Base-by-base conservation (phyloP, 2,888 invertebrate species). In the Agrochola litura region DNA sequence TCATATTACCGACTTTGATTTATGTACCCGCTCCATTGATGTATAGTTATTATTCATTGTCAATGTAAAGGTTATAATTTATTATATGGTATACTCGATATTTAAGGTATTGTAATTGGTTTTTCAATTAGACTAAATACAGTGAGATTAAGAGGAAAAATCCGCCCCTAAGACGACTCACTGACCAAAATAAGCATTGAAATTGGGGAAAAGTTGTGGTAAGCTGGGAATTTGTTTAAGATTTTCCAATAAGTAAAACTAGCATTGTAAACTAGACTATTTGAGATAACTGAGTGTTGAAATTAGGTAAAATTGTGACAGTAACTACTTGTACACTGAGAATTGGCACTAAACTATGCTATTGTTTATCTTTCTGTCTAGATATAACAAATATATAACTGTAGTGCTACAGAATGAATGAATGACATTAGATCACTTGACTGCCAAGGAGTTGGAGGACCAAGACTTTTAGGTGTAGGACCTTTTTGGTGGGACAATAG, bases 11-110 rank as follows among this genome's bases (percentile, higher is more conserved):
- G 16, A 43, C 0, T 16, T 76, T 52, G 56, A 61, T 70, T 56
- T 61, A 75, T n/a, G 37, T 58, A 70, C 10, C 0, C 0, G 14
- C 61, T 70, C 37, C n/a, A n/a, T n/a, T n/a, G n/a, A n/a, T n/a
- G n/a, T n/a, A 76, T 30, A 66, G 56, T 76, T 67, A 81, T 56
- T 81, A 76, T 76, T 81, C 81, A 81, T 67, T 76, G 81, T 70
- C 70, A 81, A 76, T 81, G 43, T 61, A 70, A 56, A 75, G n/a
- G 65, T 63, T 75, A 71, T 81, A 76, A 81, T 63, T 76, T 61
- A 68, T 76, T 63, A 56, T n/a, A 37, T 1, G 0, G 5, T 60
- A 71, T 30, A 30, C 8, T 73, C 6, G 4, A 73, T 52, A 76
- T 66, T 70, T 76, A 80, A 79, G 56, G 43, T 52, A 63, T 37